Evolutionary conservation across 2,113 vertebrate genomes (phyloP).

Genomic region (Corythoichthys haematopterus): DNA sequence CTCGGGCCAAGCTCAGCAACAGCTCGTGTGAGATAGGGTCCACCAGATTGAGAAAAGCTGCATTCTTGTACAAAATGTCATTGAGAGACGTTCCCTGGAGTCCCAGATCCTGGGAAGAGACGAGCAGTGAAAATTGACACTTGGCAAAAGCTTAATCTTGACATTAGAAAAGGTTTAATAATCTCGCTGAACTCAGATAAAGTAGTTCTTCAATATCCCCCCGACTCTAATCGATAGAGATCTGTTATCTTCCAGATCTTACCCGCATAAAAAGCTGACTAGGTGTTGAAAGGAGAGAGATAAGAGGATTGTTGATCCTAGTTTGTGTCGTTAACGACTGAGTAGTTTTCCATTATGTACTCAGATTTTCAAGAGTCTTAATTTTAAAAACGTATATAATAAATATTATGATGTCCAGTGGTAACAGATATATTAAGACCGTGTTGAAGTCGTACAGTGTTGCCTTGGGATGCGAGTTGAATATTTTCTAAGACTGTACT

Average conservation of each 20-base stretch:
- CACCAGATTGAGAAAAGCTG: slow-evolving; percentile 84
- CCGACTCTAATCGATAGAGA: not conserved
- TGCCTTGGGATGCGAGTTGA: not conserved
- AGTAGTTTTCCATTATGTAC: not conserved
- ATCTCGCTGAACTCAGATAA: slow-evolving; percentile 24
- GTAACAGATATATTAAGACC: not conserved
- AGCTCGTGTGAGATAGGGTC: slow-evolving; percentile 89
- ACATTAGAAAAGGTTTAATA: slow-evolving; percentile 17
- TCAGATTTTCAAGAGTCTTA: not conserved
- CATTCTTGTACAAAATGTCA: slow-evolving; percentile 85
- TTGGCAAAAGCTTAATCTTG: slow-evolving; percentile 9
- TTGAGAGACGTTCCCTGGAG: slow-evolving; percentile 83
- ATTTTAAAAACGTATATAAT: not conserved
- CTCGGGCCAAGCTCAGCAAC: slow-evolving; percentile 79
- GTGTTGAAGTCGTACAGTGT: not conserved
- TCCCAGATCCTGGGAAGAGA: slow-evolving; percentile 77
- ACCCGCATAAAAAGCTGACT: not conserved
- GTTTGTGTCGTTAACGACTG: not conserved
- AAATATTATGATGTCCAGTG: not conserved
- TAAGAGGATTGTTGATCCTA: not conserved
- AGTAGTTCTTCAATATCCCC: not conserved
- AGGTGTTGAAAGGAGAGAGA: not conserved
- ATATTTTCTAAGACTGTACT: not conserved
- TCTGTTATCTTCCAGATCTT: not conserved
- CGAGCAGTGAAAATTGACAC: not conserved